Base-by-base conservation (phyloP, 2,888 invertebrate species). In the Aplocera efformata region DNA sequence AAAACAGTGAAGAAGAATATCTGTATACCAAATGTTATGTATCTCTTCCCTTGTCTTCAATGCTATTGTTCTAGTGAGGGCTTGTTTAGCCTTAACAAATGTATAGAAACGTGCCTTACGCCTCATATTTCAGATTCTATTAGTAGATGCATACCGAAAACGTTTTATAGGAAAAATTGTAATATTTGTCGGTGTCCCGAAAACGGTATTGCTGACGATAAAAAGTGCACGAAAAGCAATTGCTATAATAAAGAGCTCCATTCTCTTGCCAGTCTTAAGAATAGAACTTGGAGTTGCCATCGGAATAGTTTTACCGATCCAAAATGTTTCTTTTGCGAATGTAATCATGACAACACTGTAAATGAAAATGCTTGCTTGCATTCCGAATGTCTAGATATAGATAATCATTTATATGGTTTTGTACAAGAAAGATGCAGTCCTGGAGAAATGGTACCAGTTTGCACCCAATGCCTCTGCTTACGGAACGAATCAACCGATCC, bases 1-100 rank as follows among this genome's bases (percentile, higher is more conserved):
- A 53, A 59, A 3, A 42, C 60, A 0, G 55, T 60, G n/a, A 58
- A 63, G 7, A 68, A 67, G 8, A 70, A 65, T 3, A 50, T 59
- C 1, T 86, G 86, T 32, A 72, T 85, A 39, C 83, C 85, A 1
- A 80, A 79, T 37, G 81, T 83, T 0, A 77, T 81, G 68, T 84
- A 85, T 32, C 42, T 84, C 10, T 84, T 81, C 25, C 69, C 67
- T 1, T 86, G 86, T 33, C 56, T 80, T 0, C 77, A 79, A 37
- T 86, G 86, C 48, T 40, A 75, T 22, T 86, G 86, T 42, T 71
- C 81, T 1, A 74, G 80, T 20, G 58, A 64, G 1, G 83, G 86
- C 0, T 46, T 56, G n/a, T 81, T 86, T 32, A 40, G 60, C 20
- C 37, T 62, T 1, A 68, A 63, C n/a, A 76, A 76, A 56, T 86